Percentiles rank a stretch among this genome's conserved stretches.
These are phyloP conservation scores for Oophaga pumilio DNA, from an alignment of 2,113 vertebrate species.

Conservation along the genomic window DNA sequence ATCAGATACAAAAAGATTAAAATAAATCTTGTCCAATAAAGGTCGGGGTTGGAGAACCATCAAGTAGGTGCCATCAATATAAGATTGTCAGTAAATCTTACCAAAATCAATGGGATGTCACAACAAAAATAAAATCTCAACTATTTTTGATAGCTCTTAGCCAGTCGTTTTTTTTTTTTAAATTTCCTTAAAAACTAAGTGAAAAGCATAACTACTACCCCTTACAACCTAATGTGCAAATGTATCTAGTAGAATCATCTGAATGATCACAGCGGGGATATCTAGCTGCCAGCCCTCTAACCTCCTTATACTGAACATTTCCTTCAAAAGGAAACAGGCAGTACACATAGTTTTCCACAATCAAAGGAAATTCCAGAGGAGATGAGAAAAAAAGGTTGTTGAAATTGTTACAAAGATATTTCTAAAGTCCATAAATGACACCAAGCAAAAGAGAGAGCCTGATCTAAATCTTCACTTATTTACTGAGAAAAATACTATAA, in stretches of 20 bases:
- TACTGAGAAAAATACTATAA: background rate
- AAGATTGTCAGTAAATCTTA: no score
- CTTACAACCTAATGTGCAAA: background rate
- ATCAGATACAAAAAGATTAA: no score
- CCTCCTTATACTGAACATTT: background rate
- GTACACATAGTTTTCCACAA: background rate
- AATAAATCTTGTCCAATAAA: no score
- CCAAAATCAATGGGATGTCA: no score
- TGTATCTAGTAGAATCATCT: background rate
- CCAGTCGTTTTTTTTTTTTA: no score
- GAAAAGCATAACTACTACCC: background rate
- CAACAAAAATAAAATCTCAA: no score
- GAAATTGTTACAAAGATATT: background rate
- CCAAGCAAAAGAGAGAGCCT: background rate
- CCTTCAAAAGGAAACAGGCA: background rate
- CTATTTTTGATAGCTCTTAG: no score
- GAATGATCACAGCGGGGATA: background rate
- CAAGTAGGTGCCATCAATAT: no score
- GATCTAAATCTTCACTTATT: background rate
- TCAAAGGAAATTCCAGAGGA: slow-evolving; percentile 25
- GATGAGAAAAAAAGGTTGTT: slow-evolving; percentile 7
- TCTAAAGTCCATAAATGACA: background rate
- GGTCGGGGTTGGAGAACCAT: no score
- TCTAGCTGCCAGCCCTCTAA: background rate
- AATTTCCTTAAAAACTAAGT: background rate